phyloP scores from a whole-genome alignment of 2,113 vertebrate genomes.

The Garra rufa region DNA sequence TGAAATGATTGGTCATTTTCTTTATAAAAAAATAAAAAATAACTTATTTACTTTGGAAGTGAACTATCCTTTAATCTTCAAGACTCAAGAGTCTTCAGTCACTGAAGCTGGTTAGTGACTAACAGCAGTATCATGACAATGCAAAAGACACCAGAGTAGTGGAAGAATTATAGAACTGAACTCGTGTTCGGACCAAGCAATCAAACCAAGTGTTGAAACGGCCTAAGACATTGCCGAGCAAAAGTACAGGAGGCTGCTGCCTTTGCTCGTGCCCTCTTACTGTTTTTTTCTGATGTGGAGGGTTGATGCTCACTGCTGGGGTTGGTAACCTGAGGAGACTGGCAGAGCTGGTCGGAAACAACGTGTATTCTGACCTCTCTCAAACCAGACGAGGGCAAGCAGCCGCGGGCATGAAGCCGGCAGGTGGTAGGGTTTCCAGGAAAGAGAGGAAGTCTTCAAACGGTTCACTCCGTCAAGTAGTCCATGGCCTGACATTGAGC shows the following conservation, averaged over 20 bases:
- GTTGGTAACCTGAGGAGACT: constrained; percentile 43
- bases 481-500: constrained; percentile 66
- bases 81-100: neutral
- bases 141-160: neutral
- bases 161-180: neutral
- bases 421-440: constrained; percentile 59
- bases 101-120: neutral
- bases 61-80: no score
- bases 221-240: neutral
- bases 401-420: constrained; percentile 54
- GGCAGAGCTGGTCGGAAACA: constrained; percentile 45
- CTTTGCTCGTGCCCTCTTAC: constrained; percentile 43
- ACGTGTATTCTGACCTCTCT: constrained; percentile 57
- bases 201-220: constrained; percentile 20
- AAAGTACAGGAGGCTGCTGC: constrained; percentile 39
- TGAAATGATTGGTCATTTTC: no score
- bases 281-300: constrained; percentile 23
- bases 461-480: constrained; percentile 58
- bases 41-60: no score
- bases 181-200: neutral
- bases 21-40: no score
- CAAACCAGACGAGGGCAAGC: constrained; percentile 39
- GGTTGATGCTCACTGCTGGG: constrained; percentile 37
- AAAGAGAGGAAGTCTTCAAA: constrained; percentile 48
- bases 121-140: neutral